Percentiles rank a stretch among this genome's conserved stretches.
Conservation (phyloP, 1,140 invertebrate genomes). For the Magallana angulata region DNA sequence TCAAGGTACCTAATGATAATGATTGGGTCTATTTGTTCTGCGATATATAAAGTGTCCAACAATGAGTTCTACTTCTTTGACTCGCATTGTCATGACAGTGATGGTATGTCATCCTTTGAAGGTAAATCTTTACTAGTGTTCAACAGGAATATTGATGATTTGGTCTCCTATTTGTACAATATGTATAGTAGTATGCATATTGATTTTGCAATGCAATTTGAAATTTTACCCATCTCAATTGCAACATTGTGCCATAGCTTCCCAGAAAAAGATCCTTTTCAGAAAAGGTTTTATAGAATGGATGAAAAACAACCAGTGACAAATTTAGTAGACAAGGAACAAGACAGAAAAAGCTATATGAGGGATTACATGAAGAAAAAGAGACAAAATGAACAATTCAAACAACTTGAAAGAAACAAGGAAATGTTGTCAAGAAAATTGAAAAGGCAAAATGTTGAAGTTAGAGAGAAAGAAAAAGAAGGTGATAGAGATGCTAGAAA, state of each 20-base stretch:
- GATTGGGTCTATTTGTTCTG: slow-evolving; percentile 41
- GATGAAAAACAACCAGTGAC: neutral
- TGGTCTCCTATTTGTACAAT: slow-evolving; percentile 3
- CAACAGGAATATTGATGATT: neutral
- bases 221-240: slow-evolving; percentile 24
- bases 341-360: neutral
- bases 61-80: slow-evolving; percentile 42
- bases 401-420: too few relatives aligned
- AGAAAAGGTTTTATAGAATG: neutral
- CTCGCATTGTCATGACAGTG: slow-evolving; percentile 38
- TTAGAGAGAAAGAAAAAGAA: too few relatives aligned
- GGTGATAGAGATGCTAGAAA: too few relatives aligned
- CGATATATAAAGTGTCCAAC: neutral
- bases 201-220: slow-evolving; percentile 5
- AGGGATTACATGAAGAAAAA: neutral
- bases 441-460: too few relatives aligned
- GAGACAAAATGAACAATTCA: too few relatives aligned
- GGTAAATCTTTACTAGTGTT: slow-evolving; percentile 27
- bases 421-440: too few relatives aligned
- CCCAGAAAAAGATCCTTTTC: neutral
- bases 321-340: slow-evolving; percentile 10
- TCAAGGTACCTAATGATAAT: slow-evolving; percentile 20
- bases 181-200: slow-evolving; percentile 33
- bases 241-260: neutral
- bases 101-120: neutral